phyloP scores from a whole-genome alignment of 2,797 vertebrate species.

The Tiaroga cobitis region DNA sequence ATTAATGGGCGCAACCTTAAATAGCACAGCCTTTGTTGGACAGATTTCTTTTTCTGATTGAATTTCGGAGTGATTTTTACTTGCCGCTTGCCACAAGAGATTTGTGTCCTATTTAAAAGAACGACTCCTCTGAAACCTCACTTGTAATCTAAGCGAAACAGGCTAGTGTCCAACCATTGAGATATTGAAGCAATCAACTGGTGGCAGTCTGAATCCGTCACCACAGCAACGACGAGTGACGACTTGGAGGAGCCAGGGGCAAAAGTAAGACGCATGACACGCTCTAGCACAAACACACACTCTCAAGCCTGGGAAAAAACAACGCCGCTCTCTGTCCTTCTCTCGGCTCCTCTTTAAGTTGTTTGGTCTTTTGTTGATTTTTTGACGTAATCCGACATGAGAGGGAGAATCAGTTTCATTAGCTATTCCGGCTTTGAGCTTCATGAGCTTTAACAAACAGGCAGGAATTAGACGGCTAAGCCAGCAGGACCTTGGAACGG shows the following conservation, averaged over 20 bases:
- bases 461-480: conserved; percentile 59
- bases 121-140: conserved; percentile 56
- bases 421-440: conserved; percentile 51
- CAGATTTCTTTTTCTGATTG: conserved; percentile 62
- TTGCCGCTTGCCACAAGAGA: conserved; percentile 53
- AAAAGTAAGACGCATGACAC: conserved; percentile 12
- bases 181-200: conserved; percentile 51
- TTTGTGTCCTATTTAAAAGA: conserved; percentile 60
- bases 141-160: conserved; percentile 51
- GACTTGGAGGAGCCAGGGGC: conserved; percentile 8
- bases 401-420: conserved; percentile 54
- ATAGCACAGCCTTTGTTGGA: conserved; percentile 58
- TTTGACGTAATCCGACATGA: conserved; percentile 50
- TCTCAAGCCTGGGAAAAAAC: conserved; percentile 43
- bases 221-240: conserved; percentile 39
- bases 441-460: conserved; percentile 54
- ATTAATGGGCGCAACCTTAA: conserved; percentile 65
- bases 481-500: conserved; percentile 57
- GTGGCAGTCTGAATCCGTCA: conserved; percentile 26
- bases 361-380: conserved; percentile 51
- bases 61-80: conserved; percentile 59
- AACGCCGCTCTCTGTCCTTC: conserved; percentile 3
- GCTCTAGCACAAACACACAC: not conserved
- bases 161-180: conserved; percentile 28
- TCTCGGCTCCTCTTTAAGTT: conserved; percentile 16